A percentile compares a stretch with the other conserved stretches of the same genome.
phyloP scores from a whole-genome alignment of 2,888 invertebrate genomes.

The Lasioglossum leucozonium region DNA sequence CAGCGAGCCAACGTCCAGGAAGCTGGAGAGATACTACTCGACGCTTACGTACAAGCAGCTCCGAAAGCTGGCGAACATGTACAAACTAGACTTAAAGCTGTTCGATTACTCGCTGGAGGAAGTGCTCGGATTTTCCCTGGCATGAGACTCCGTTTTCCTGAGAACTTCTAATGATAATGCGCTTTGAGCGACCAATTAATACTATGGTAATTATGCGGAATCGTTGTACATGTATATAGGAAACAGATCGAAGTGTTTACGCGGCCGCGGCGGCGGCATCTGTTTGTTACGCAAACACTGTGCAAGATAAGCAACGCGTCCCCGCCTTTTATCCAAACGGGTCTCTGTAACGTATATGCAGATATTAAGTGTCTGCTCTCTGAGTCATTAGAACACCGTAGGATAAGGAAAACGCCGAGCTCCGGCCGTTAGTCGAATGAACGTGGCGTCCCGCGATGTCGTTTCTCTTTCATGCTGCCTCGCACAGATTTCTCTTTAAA shows the following conservation, averaged over 20 bases:
- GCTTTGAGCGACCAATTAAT: slow-evolving; percentile 8
- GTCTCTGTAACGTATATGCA: slow-evolving; percentile 1
- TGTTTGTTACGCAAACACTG: not conserved
- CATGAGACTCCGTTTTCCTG: slow-evolving; percentile 81
- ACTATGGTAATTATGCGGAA: slow-evolving; percentile 9
- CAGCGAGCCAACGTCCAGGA: slow-evolving; percentile 90
- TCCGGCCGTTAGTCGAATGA: not conserved
- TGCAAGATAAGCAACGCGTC: not conserved
- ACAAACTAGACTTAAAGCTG: slow-evolving; percentile 92
- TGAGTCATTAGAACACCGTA: not conserved
- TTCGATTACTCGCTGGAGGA: slow-evolving; percentile 93
- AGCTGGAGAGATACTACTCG: slow-evolving; percentile 90
- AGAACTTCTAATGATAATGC: not conserved
- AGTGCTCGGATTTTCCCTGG: slow-evolving; percentile 92
- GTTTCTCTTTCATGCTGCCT: not conserved
- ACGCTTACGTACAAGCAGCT: slow-evolving; percentile 90
- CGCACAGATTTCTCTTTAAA: slow-evolving; percentile 42
- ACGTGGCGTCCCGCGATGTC: not conserved
- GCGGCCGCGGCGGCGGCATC: slow-evolving; percentile 1
- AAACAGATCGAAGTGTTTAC: slow-evolving; percentile 14
- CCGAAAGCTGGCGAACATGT: slow-evolving; percentile 90
- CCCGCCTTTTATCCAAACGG: not conserved
- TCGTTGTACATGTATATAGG: not conserved
- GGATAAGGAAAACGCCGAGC: not conserved
- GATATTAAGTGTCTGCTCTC: slow-evolving; percentile 10